phyloP scores from a whole-genome alignment of 2,113 vertebrate species.

The Triplophysa siluroides region DNA sequence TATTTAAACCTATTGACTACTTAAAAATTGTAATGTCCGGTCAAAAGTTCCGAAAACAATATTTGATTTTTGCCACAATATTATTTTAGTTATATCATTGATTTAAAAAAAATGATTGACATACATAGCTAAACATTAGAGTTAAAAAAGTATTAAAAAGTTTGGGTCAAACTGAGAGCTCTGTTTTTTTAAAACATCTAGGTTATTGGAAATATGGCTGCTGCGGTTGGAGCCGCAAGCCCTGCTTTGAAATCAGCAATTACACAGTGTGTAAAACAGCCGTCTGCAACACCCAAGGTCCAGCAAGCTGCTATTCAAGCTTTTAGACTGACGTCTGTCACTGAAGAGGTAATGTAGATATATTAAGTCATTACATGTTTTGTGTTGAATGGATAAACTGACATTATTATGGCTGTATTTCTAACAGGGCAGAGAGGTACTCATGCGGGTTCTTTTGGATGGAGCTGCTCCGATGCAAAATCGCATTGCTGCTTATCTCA shows the following conservation, averaged over 20 bases:
- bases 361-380: neutral
- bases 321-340: constrained; percentile 79
- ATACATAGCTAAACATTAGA: neutral
- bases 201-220: constrained; percentile 93
- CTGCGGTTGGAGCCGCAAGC: constrained; percentile 74
- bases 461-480: constrained; percentile 76
- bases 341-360: constrained; percentile 75
- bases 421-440: constrained; percentile 76
- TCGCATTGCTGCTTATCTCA: constrained; percentile 88
- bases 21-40: too few species aligned
- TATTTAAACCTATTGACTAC: too few species aligned
- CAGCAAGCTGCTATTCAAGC: constrained; percentile 92
- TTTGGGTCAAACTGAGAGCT: neutral
- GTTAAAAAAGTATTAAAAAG: neutral
- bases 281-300: constrained; percentile 71
- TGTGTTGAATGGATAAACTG: neutral
- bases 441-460: constrained; percentile 79
- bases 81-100: too few species aligned
- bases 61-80: too few species aligned
- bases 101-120: too few species aligned
- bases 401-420: neutral
- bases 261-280: constrained; percentile 78
- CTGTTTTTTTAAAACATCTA: constrained; percentile 51
- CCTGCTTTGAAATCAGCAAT: constrained; percentile 77
- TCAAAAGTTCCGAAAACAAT: too few species aligned